phyloP scores from a whole-genome alignment of 2,113 vertebrate species.

The Herpetotheres cachinnans region DNA sequence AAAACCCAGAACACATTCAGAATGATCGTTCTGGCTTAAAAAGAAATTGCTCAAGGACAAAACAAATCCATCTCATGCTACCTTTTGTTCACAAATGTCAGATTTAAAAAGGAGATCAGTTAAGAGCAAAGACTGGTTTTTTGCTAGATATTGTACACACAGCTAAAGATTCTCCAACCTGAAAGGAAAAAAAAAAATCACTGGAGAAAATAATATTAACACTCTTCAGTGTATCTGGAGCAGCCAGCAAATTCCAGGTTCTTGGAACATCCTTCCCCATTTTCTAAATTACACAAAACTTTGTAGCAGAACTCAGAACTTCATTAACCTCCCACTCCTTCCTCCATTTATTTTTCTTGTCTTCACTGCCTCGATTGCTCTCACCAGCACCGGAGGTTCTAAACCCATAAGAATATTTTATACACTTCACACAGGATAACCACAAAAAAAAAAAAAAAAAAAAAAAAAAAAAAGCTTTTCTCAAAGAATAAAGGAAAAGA shows the following conservation, averaged over 20 bases:
- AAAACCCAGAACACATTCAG: neutral
- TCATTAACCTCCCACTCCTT: neutral
- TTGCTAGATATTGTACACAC: accelerated
- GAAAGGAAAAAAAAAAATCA: accelerated
- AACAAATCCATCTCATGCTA: neutral
- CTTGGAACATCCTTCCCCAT: neutral
- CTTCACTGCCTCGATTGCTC: accelerated
- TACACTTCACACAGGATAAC: neutral
- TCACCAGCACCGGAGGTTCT: accelerated
- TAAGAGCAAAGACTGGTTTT: neutral
- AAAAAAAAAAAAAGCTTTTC: no score
- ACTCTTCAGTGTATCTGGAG: neutral
- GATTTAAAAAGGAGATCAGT: neutral
- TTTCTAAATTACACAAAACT: neutral
- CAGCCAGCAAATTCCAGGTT: neutral
- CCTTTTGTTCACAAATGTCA: neutral
- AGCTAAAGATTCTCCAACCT: neutral
- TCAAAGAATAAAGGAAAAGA: neutral
- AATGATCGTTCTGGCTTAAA: neutral
- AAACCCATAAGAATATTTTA: neutral
- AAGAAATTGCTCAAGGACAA: neutral
- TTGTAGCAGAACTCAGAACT: neutral
- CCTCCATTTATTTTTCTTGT: neutral
- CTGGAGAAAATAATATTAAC: neutral
- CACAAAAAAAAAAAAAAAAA: no score